Base-by-base conservation (phyloP, 1,140 invertebrate species). In the Diorhabda sublineata region DNA sequence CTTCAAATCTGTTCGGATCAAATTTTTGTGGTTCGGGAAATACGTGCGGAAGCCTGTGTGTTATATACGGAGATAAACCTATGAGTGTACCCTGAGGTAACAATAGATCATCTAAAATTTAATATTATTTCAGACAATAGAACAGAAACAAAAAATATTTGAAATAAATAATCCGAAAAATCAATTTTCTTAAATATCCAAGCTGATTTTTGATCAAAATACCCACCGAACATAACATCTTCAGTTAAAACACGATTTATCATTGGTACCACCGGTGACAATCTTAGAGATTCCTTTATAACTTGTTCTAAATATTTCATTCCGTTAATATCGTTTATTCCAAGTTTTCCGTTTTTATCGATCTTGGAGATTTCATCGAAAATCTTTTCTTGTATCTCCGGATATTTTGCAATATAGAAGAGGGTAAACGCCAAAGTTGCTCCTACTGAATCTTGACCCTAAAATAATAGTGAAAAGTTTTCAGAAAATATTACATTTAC, bases 381-480 rank as follows among this genome's bases (percentile, higher is more conserved):
- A 57, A 90, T 81, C 78, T 84, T 85, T 60, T 84, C 74, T 77
- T 92, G 91, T 61, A 84, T 83, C 5, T 88, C 84, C 0, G 83
- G 83, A 76, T 91, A 82, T 71, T 83, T 83, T 0, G 88, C 87
- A 0, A 91, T 72, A 42, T 85, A 78, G 67, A 87, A 88, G 0
- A 91, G 75, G 3, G 83, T 84, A 75, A 88, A 89, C 9, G 86
- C 84, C 1, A 87, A 78, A 0, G 83, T 86, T 0, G 87, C 83
- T 1, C 87, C 86, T 4, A 91, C 90, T 0, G 91, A 92, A 73
- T 93, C 91, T 79, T 93, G 91, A 2, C 91, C 89, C 84, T 87
- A 80, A 71, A 85, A 85, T 71, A 52, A 52, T 8, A 52, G n/a
- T 52, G 2, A 52, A 52, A 26, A 26, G 26, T 26, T 26, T 26